A percentile compares a stretch with the other conserved stretches of the same genome.
Conservation (phyloP, 2,797 vertebrate species). For the Erpetoichthys calabaricus region DNA sequence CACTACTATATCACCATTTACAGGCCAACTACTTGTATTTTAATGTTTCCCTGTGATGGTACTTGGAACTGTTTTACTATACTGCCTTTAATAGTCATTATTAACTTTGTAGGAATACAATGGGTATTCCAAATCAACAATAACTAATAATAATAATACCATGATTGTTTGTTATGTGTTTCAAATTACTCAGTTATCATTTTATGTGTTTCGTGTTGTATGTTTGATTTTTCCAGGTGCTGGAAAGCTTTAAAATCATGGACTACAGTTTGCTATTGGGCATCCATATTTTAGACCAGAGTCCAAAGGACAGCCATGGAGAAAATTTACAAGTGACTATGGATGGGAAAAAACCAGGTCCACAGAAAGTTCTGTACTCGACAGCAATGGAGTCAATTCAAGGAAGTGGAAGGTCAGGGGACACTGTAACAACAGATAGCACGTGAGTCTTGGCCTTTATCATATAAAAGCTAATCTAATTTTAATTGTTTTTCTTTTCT, state of each 20-base stretch:
- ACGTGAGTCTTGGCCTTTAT: constrained; percentile 63
- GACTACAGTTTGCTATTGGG: constrained; percentile 92
- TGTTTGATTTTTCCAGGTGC: constrained; percentile 49
- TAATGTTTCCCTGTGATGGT: no score
- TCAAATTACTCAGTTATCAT: neutral
- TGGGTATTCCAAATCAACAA: neutral
- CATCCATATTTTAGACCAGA: constrained; percentile 74
- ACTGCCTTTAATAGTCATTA: neutral
- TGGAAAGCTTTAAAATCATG: constrained; percentile 98
- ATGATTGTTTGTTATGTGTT: neutral
- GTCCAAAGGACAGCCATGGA: constrained; percentile 58
- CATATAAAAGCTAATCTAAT: no score
- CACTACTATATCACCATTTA: no score
- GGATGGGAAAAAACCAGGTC: constrained; percentile 65
- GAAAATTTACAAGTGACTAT: constrained; percentile 53
- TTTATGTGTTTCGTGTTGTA: neutral
- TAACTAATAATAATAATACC: no score
- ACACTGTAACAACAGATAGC: constrained; percentile 64
- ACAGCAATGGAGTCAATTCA: constrained; percentile 97
- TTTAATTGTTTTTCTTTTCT: no score
- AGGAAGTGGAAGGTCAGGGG: constrained; percentile 76
- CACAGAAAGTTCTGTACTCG: constrained; percentile 88
- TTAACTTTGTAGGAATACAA: neutral
- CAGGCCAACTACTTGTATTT: no score
- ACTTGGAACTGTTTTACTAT: no score